Conservation (phyloP, 2,888 invertebrate species). For the Furcula furcula region DNA sequence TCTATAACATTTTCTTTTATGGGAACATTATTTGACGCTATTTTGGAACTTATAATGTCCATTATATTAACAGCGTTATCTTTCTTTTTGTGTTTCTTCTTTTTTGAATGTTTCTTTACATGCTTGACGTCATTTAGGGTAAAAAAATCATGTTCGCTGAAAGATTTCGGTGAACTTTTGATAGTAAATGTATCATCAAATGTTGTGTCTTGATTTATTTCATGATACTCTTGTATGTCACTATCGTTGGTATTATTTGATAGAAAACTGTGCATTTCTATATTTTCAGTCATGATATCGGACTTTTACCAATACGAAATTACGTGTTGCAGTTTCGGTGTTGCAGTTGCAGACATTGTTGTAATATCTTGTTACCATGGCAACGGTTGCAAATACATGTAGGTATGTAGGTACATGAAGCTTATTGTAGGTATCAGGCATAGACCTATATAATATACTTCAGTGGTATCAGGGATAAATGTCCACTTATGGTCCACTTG, state of each 20-base stretch:
- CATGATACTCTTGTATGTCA: constrained; percentile 66
- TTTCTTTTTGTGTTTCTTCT: constrained; percentile 51
- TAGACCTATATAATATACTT: too few relatives aligned
- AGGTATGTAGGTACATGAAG: too few relatives aligned
- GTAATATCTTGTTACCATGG: constrained; percentile 47
- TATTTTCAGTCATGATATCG: constrained; percentile 47
- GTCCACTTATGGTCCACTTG: too few relatives aligned
- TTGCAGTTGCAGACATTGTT: too few relatives aligned
- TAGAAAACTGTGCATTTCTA: constrained; percentile 51
- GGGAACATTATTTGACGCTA: constrained; percentile 42
- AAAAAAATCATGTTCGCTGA: constrained; percentile 60
- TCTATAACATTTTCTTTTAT: constrained; percentile 49
- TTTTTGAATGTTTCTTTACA: constrained; percentile 36
- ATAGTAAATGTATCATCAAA: constrained; percentile 27
- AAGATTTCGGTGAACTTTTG: constrained; percentile 27
- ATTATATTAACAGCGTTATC: constrained; percentile 44
- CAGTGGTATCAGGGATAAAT: too few relatives aligned
- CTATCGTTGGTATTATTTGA: constrained; percentile 32
- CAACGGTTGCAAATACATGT: too few relatives aligned
- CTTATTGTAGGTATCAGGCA: too few relatives aligned
- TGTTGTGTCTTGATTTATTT: constrained; percentile 46
- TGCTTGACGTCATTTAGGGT: constrained; percentile 44
- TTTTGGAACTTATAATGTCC: constrained; percentile 58
- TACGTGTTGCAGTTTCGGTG: too few relatives aligned
- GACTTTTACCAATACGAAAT: too few relatives aligned